Conservation (phyloP, 2,797 vertebrate species). For the Lycodopsis pacificus region DNA sequence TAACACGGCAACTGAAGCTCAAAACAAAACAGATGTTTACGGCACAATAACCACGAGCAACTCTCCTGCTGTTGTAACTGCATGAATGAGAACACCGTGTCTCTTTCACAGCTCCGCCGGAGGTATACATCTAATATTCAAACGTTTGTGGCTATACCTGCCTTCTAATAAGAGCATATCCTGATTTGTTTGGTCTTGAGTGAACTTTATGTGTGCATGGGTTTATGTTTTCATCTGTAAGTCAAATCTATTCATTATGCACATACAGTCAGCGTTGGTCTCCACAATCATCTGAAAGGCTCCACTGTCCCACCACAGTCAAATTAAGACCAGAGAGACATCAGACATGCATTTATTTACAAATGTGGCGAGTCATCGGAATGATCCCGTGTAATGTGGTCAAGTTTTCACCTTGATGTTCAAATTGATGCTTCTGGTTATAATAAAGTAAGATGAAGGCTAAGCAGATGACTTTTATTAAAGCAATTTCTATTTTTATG, state of each 20-base stretch:
- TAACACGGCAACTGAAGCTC: constrained; percentile 12
- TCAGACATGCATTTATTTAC: constrained; percentile 10
- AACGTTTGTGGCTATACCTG: neutral
- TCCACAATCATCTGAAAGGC: neutral
- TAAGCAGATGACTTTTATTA: constrained; percentile 10
- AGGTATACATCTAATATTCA: neutral
- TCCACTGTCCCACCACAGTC: constrained; percentile 5
- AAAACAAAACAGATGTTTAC: constrained; percentile 26
- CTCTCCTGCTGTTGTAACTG: constrained; percentile 10
- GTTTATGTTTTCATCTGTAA: neutral
- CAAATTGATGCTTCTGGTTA: neutral
- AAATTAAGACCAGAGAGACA: constrained; percentile 21
- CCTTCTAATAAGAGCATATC: neutral
- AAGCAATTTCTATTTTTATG: constrained; percentile 8
- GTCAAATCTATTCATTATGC: neutral
- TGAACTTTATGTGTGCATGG: neutral
- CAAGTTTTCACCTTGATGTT: constrained; percentile 20
- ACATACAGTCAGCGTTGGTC: constrained; percentile 3
- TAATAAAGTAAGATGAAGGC: neutral
- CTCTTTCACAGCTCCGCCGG: neutral
- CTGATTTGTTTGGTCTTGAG: constrained; percentile 10
- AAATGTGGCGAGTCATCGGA: neutral
- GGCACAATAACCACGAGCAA: constrained; percentile 25
- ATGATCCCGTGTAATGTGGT: neutral
- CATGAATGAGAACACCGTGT: constrained; percentile 12